phyloP scores from a whole-genome alignment of 2,113 vertebrate genomes.

The Trogon surrucura region DNA sequence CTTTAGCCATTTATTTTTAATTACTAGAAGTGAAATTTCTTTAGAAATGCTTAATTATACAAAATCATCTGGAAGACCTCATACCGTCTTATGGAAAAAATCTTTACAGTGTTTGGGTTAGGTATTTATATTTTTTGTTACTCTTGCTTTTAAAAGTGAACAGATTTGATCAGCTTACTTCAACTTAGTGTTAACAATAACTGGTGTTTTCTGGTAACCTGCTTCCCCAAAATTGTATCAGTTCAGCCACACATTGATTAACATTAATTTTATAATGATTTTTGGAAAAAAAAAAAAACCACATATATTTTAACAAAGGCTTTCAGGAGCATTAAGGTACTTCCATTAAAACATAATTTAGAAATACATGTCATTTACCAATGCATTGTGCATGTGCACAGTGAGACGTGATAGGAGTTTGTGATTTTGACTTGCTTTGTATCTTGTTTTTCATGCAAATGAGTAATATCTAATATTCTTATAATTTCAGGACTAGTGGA shows the following conservation, averaged over 20 bases:
- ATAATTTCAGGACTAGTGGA: conserved; percentile 78
- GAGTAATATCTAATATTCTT: conserved; percentile 40
- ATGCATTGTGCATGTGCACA: not conserved
- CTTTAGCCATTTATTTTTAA: not conserved
- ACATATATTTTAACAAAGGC: not conserved
- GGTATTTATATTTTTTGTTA: not conserved
- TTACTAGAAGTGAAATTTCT: not conserved
- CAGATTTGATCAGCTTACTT: not conserved
- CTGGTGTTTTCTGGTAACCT: not conserved
- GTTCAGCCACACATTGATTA: not conserved
- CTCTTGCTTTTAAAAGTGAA: not conserved
- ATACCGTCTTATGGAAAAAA: not conserved
- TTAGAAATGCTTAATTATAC: not conserved
- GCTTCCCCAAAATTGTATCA: not conserved
- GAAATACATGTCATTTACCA: not conserved
- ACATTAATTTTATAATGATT: not conserved
- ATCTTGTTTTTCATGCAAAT: not conserved
- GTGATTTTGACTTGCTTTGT: not conserved
- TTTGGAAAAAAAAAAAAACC: too few relatives aligned
- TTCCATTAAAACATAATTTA: not conserved
- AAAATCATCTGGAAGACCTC: not conserved
- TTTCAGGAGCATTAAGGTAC: not conserved
- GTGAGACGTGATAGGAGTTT: not conserved
- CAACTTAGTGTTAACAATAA: not conserved
- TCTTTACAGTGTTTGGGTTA: not conserved